A percentile compares a stretch with the other conserved stretches of the same genome.
These are phyloP conservation scores for Epiblema foenella DNA, from an alignment of 2,888 invertebrate species.

Conservation along the genomic window DNA sequence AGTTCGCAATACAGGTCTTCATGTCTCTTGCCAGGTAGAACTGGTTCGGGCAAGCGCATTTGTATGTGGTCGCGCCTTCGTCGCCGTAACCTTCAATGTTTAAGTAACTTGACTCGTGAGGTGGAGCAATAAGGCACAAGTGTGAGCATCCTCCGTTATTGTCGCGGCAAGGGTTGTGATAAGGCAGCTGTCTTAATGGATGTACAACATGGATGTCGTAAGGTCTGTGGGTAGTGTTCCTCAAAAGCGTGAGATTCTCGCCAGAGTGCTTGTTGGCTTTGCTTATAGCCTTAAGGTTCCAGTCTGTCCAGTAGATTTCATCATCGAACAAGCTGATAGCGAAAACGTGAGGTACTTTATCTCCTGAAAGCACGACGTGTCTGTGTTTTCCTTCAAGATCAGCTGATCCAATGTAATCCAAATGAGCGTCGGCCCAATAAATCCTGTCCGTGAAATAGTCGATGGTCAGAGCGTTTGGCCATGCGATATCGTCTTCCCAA, in stretches of 20 bases:
- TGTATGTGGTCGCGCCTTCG: conserved; percentile 91
- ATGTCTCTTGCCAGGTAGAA: conserved; percentile 92
- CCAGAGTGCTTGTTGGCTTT: conserved; percentile 97
- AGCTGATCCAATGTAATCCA: conserved; percentile 98
- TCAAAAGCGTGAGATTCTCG: conserved; percentile 88
- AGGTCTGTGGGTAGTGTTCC: conserved; percentile 97
- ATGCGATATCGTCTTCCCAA: conserved; percentile 97
- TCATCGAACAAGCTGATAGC: conserved; percentile 97
- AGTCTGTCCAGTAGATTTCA: conserved; percentile 98
- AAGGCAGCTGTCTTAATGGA: conserved; percentile 93
- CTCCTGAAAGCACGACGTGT: conserved; percentile 91
- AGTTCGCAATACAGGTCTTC: conserved; percentile 97
- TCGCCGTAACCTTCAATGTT: conserved; percentile 92
- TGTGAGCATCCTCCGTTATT: conserved; percentile 99
- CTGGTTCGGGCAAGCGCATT: conserved; percentile 98
- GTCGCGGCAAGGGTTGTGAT: conserved; percentile 94
- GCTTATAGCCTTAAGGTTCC: conserved; percentile 97
- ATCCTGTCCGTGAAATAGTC: conserved; percentile 98
- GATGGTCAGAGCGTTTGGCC: conserved; percentile 99
- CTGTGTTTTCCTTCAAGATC: conserved; percentile 96
- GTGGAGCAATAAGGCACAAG: conserved; percentile 95
- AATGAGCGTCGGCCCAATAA: conserved; percentile 99
- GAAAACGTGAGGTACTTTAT: conserved; percentile 96
- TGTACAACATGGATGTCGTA: conserved; percentile 97
- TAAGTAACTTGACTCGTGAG: conserved; percentile 89